Evolutionary conservation across 2,888 invertebrate species (phyloP).

Genomic region (Linnaemya tessellans): DNA sequence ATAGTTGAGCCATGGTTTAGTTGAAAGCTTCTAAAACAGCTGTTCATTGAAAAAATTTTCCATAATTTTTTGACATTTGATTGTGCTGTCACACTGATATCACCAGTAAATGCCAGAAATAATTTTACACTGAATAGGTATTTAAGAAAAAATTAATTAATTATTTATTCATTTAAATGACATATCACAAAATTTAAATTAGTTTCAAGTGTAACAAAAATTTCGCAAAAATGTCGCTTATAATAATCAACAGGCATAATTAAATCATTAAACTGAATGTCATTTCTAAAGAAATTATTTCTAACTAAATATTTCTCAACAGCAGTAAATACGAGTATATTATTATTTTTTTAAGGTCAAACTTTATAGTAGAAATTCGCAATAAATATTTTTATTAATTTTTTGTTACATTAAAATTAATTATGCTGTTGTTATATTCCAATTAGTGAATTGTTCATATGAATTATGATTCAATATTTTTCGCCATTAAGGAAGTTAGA

Average conservation of each 20-base stretch:
- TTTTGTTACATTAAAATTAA: conserved; percentile 32
- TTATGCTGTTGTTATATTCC: conserved; percentile 59
- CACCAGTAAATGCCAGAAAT: no score
- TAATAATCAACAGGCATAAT: neutral
- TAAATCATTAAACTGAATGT: neutral
- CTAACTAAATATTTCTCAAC: conserved; percentile 30
- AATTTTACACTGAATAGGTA: no score
- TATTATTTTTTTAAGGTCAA: conserved; percentile 42
- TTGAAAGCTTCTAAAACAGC: no score
- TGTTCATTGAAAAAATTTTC: no score
- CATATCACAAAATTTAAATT: no score
- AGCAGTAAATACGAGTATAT: neutral
- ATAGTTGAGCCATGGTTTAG: no score
- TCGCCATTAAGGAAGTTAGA: conserved; percentile 48
- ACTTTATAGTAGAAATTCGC: conserved; percentile 5
- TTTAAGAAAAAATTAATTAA: no score
- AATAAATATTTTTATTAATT: conserved; percentile 10
- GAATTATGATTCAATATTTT: conserved; percentile 31
- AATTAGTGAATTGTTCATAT: conserved; percentile 44
- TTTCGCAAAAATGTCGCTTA: no score
- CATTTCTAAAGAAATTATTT: conserved; percentile 1
- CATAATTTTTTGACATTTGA: no score
- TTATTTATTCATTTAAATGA: no score
- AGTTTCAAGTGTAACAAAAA: no score
- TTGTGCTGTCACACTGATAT: no score